These are phyloP conservation scores for Ceratitis capitata DNA, from an alignment of 1,140 invertebrate species.

Conservation along the genomic window DNA sequence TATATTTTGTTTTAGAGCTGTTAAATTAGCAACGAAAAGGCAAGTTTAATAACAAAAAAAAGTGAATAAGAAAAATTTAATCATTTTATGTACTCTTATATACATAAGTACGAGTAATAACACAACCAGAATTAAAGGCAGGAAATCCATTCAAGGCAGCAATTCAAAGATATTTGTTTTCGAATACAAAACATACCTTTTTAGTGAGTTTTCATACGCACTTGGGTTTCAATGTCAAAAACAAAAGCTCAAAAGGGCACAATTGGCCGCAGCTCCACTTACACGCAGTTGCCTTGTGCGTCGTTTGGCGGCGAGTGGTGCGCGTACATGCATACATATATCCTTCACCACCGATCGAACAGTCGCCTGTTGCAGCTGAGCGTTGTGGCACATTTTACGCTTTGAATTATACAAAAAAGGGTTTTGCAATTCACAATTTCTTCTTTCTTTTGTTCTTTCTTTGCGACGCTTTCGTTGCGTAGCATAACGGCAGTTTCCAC, in stretches of 20 bases:
- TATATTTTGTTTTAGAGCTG: too few species aligned
- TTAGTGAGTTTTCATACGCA: neutral
- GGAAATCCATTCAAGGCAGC: neutral
- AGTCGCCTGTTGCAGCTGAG: neutral
- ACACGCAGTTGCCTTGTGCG: neutral
- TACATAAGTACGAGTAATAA: neutral
- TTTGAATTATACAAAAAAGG: neutral
- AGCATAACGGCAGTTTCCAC: neutral
- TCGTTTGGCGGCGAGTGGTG: neutral
- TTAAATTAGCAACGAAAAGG: too few species aligned
- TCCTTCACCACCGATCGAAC: neutral
- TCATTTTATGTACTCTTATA: too few species aligned
- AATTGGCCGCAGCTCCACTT: neutral
- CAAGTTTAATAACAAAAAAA: too few species aligned
- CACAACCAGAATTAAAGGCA: neutral
- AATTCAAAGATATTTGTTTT: neutral
- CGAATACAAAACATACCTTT: neutral
- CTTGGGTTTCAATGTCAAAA: slow-evolving; percentile 4
- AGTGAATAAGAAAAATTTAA: too few species aligned
- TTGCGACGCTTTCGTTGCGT: neutral
- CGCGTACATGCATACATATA: neutral
- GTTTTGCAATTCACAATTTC: neutral
- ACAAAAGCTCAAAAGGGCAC: neutral
- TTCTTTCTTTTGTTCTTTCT: neutral
- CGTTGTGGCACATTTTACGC: neutral